Evolutionary conservation across 2,113 vertebrate genomes (phyloP).

Genomic region (Capricornis sumatraensis): DNA sequence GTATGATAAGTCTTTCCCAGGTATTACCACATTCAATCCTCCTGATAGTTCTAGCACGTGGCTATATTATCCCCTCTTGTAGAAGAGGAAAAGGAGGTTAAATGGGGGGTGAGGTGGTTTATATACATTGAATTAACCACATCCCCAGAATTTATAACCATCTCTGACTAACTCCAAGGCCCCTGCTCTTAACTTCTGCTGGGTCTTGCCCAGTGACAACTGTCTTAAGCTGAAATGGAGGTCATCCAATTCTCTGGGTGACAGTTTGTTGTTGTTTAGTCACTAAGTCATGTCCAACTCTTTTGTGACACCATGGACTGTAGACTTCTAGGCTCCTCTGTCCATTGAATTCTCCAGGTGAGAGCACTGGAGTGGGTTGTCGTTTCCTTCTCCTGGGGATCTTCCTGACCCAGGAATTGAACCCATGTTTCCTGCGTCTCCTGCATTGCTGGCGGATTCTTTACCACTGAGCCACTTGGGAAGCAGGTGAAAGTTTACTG

Average conservation of each 20-base stretch:
- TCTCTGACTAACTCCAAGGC: neutral
- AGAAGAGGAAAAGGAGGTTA: neutral
- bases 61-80: neutral
- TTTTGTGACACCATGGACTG: neutral
- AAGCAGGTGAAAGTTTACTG: neutral
- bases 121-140: neutral
- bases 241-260: neutral
- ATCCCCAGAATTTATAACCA: neutral
- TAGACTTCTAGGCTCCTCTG: neutral
- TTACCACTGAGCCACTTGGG: neutral
- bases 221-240: neutral
- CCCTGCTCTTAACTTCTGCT: neutral
- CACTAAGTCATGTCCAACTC: neutral
- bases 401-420: neutral
- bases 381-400: neutral
- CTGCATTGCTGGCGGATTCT: neutral
- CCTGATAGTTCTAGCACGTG: neutral
- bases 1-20: neutral
- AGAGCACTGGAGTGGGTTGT: neutral
- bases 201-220: neutral
- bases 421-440: neutral
- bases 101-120: no score
- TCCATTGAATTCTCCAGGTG: neutral
- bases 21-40: neutral
- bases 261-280: neutral